These are phyloP conservation scores for Plebejus anna DNA, from an alignment of 2,888 invertebrate genomes.

Conservation along the genomic window DNA sequence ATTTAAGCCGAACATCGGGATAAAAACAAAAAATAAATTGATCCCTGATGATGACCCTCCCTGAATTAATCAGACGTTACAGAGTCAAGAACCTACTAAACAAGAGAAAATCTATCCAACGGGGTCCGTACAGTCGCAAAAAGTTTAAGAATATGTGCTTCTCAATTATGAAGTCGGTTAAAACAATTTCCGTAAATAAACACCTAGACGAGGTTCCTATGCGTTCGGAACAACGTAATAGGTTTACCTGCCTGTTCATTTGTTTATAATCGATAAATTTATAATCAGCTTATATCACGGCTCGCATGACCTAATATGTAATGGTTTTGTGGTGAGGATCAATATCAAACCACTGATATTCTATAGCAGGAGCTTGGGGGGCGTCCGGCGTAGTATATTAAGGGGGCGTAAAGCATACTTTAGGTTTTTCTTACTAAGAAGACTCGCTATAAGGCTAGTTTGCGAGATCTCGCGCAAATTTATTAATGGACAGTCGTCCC, in stretches of 20 bases:
- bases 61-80: too few species aligned
- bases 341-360: slow-evolving; percentile 18
- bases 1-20: background rate
- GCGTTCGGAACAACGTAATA: background rate
- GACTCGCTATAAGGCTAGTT: too few species aligned
- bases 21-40: background rate
- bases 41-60: too few species aligned
- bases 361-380: background rate
- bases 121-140: background rate
- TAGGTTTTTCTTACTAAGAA: too few species aligned
- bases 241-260: slow-evolving; percentile 2
- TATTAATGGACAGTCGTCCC: too few species aligned
- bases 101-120: background rate
- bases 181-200: background rate
- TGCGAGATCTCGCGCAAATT: too few species aligned
- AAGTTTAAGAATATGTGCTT: background rate
- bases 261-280: slow-evolving; percentile 13
- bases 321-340: slow-evolving; percentile 23
- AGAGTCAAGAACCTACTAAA: too few species aligned
- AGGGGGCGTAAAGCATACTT: too few species aligned
- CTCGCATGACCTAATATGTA: slow-evolving; percentile 24
- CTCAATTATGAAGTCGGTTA: background rate
- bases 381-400: too few species aligned
- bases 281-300: slow-evolving; percentile 19
- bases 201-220: background rate